Conservation (phyloP, 2,888 invertebrate genomes). For the Mellilla xanthometata region DNA sequence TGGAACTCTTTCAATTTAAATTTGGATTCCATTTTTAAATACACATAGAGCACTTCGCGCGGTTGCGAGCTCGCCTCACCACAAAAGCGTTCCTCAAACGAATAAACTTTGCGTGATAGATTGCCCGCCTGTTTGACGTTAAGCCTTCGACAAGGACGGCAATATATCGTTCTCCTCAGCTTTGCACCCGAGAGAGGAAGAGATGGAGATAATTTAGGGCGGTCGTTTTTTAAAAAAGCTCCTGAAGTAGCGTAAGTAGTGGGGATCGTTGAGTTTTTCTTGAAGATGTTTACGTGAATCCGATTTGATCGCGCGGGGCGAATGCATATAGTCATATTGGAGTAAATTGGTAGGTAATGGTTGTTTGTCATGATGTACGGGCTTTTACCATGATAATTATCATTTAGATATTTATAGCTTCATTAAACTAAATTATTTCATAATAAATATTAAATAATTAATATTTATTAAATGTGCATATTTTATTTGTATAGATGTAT, state of each 20-base stretch:
- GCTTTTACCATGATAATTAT: too few species aligned
- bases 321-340: conserved; percentile 46
- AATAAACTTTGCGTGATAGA: conserved; percentile 78
- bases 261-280: conserved; percentile 81
- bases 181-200: conserved; percentile 35
- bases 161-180: conserved; percentile 22
- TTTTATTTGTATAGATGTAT: too few species aligned
- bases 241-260: conserved; percentile 76
- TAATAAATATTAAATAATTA: too few species aligned
- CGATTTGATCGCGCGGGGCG: conserved; percentile 72
- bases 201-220: conserved; percentile 53
- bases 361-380: too few species aligned
- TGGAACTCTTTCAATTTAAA: conserved; percentile 66
- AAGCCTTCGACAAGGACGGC: conserved; percentile 70
- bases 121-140: conserved; percentile 75
- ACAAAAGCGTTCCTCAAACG: conserved; percentile 78
- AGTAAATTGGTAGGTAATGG: conserved; percentile 46
- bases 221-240: conserved; percentile 77
- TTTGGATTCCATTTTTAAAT: conserved; percentile 69
- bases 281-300: conserved; percentile 81
- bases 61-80: conserved; percentile 64
- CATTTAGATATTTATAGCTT: too few species aligned
- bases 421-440: too few species aligned
- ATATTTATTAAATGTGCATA: too few species aligned
- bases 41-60: conserved; percentile 59